A percentile compares a stretch with the other conserved stretches of the same genome.
Conservation (phyloP, 1,140 invertebrate species). For the Diorhabda sublineata region DNA sequence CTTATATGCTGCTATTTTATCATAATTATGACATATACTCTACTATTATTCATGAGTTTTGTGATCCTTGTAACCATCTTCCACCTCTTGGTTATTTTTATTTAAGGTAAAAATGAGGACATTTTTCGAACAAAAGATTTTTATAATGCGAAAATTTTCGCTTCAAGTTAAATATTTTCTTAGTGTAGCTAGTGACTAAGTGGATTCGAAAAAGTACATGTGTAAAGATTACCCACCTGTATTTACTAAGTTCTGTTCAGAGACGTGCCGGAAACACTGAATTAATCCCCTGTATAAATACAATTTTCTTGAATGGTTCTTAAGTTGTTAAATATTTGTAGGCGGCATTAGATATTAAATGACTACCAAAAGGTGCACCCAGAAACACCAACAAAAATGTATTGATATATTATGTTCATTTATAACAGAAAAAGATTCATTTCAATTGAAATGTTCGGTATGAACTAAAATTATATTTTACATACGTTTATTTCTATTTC, state of each 20-base stretch:
- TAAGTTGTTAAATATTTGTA: constrained; percentile 11
- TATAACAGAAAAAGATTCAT: not conserved
- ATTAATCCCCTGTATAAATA: constrained; percentile 18
- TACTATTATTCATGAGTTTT: no score
- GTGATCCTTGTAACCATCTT: no score
- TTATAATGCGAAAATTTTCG: no score
- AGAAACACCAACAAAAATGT: not conserved
- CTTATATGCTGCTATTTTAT: no score
- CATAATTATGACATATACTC: no score
- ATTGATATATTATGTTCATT: not conserved
- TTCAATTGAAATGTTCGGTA: not conserved
- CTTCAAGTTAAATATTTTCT: not conserved
- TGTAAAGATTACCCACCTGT: constrained; percentile 28
- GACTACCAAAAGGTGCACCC: not conserved
- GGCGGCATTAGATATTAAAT: not conserved
- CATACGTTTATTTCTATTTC: not conserved
- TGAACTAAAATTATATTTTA: not conserved
- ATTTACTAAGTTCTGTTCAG: constrained; percentile 21
- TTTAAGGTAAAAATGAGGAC: no score
- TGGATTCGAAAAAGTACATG: constrained; percentile 27
- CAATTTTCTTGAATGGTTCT: constrained; percentile 9
- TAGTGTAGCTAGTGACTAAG: constrained; percentile 10
- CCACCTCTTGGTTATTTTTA: no score
- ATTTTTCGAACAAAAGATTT: no score
- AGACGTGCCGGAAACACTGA: constrained; percentile 24